Percentiles rank a stretch among this genome's conserved stretches.
phyloP scores from a whole-genome alignment of 2,113 vertebrate species.

The Laticauda colubrina region DNA sequence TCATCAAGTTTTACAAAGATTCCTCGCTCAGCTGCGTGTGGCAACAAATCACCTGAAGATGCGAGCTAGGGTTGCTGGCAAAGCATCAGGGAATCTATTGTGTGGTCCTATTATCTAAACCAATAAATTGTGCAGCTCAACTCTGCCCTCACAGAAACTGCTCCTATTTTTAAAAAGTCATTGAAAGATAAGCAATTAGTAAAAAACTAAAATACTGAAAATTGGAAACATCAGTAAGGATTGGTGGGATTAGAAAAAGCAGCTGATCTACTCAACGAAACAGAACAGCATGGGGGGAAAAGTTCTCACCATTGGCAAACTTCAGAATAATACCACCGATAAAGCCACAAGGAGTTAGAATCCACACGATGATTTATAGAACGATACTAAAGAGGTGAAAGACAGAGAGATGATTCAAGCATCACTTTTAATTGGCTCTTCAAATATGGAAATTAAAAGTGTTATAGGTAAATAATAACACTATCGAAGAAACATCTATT shows the following conservation, averaged over 20 bases:
- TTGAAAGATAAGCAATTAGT: neutral
- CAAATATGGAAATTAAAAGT: slow-evolving; percentile 33
- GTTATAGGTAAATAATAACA: neutral
- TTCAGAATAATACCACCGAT: slow-evolving; percentile 90
- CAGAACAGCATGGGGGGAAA: neutral
- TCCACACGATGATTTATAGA: slow-evolving; percentile 95
- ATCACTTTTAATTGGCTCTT: neutral
- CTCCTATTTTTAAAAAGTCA: neutral
- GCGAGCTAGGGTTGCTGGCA: neutral
- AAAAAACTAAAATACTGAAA: neutral
- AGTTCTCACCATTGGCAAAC: slow-evolving; percentile 83
- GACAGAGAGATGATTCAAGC: slow-evolving; percentile 3
- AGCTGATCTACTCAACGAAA: neutral
- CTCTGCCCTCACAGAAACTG: neutral
- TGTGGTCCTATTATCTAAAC: neutral
- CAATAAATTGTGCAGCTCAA: neutral
- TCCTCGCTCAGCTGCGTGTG: neutral
- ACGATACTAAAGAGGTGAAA: slow-evolving; percentile 77
- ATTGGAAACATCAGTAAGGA: neutral
- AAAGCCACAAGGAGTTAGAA: slow-evolving; percentile 78
- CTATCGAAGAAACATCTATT: neutral
- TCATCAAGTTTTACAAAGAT: neutral
- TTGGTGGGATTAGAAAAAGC: neutral
- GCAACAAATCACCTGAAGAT: neutral
- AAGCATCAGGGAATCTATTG: neutral